Base-by-base conservation (phyloP, 92 coral and sea anemone species). In the Siderastrea siderea region DNA sequence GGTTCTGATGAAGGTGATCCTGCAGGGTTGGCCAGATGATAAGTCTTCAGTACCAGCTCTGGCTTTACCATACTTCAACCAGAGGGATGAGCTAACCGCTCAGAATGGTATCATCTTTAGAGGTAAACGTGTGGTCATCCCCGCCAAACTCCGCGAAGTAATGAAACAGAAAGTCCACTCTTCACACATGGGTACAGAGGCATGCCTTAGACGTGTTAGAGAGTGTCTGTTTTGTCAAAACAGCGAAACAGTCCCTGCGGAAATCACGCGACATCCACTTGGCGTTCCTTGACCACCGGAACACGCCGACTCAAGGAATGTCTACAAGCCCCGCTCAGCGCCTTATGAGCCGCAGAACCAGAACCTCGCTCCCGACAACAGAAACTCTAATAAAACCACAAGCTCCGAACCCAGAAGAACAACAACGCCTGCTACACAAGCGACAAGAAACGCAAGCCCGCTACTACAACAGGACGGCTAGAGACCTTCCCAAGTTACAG, bases 251-350 rank as follows among this genome's bases (percentile, higher is more conserved):
- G 38, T 26, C 0, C 38, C 38, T 26, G 38, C 38, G 38, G 38
- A 26, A 26, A 26, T 26, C 38, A 0, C 38, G 0, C 0, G 38
- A 81, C 91, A 26, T 26, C 38, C 38, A 26, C 38, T 26, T 26
- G 38, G 38, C 38, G 38, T 0, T 26, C 38, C 38, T 26, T 26
- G 38, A 26, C 38, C 38, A 26, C 38, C 38, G 38, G 38, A 26
- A 26, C 38, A 26, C 38, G n/a, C 86, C 86, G 2, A 65, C 91
- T 3, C 87, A 87, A 71, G 91, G 86, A 7, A 80, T 80, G 49
- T n/a, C 52, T 7, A 72, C 91, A 46, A 82, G 63, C 60, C 93
- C 81, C 57, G 88, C 77, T 51, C 89, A 89, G 71, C 80, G 86
- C 13, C 89, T 89, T 47, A 59, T 89, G 88, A 76, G 72, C 71